Evolutionary conservation across 2,888 invertebrate species (phyloP), one percentile per base, ranked within the genome.

Genomic region (Tricholauxania praeusta): DNA sequence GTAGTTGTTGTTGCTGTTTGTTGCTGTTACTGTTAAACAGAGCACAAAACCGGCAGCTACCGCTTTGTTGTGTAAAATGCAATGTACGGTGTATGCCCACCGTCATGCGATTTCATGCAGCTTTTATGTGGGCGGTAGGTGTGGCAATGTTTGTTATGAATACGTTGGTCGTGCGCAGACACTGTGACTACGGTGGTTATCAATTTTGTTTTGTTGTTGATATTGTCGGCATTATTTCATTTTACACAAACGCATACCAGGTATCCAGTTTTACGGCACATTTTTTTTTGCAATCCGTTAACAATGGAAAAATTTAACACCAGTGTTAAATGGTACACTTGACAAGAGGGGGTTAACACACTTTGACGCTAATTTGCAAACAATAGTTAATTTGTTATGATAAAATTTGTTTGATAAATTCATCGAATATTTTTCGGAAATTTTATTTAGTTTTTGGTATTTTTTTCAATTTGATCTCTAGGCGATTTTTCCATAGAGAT

Each of bases 91-190:
- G 57, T 28, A 57, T 19, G 28, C 22, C 10, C 5, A 2, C 7
- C 28, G 28, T 28, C 28, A 28, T 28, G 3, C 28, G 28, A 28
- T 28, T 57, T 19, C 28, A 57, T 17, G 12, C 19, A 28, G 22
- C 28, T 57, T 22, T 22, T 57, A 19, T 57, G 57, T 57, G 22
- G 57, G 22, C 19, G 57, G 19, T 19, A 28, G 57, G 57, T 57
- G 57, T 57, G 57, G 57, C 57, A 57, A 57, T 28, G 22, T 57
- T 57, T 57, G 12, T 19, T 28, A 12, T 57, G 6, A 15, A 57
- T 57, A 6, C 1, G 19, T 19, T 55, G 22, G 57, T n/a, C 57
- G 28, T 28, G 22, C 22, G 57, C 57, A 57, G 57, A 57, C 28
- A 57, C 12, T 57, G 28, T 57, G 57, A 57, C 57, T 57, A 19